Evolutionary conservation across 64 coral and sea anemone genomes (phyloP).

Genomic region (Trachythela sp.): DNA sequence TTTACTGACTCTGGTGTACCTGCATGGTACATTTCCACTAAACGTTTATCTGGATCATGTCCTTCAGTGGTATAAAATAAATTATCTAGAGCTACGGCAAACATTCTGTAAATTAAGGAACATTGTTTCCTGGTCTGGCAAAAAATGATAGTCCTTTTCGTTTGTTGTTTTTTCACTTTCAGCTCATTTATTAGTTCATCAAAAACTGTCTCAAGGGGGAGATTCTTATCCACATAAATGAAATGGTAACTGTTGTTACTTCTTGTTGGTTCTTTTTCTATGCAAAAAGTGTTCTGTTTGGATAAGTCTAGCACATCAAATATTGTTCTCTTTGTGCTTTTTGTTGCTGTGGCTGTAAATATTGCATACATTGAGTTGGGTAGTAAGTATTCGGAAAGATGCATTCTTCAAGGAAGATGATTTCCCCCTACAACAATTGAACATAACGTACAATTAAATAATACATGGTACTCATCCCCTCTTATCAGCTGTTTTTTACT

Average conservation of each 20-base stretch:
- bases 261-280: slow-evolving; percentile 19
- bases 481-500: too few relatives aligned
- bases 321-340: slow-evolving; percentile 21
- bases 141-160: slow-evolving; percentile 12
- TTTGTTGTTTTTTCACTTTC: background rate
- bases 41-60: background rate
- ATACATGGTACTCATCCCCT: too few relatives aligned
- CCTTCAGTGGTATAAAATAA: background rate
- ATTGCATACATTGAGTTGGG: background rate
- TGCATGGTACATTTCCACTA: slow-evolving; percentile 15
- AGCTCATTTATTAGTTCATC: slow-evolving; percentile 1
- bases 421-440: slow-evolving; percentile 1
- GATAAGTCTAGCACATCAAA: slow-evolving; percentile 7
- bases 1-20: slow-evolving; percentile 9
- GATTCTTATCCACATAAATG: slow-evolving; percentile 18
- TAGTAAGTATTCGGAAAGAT: background rate
- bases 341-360: slow-evolving; percentile 21
- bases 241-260: background rate
- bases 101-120: slow-evolving; percentile 17
- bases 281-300: slow-evolving; percentile 1
- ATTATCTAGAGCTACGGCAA: background rate
- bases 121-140: slow-evolving; percentile 20
- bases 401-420: background rate
- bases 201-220: slow-evolving; percentile 1
- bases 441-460: background rate